Evolutionary conservation across 2,113 vertebrate genomes (phyloP).

Genomic region (Pachycephala philippinensis): DNA sequence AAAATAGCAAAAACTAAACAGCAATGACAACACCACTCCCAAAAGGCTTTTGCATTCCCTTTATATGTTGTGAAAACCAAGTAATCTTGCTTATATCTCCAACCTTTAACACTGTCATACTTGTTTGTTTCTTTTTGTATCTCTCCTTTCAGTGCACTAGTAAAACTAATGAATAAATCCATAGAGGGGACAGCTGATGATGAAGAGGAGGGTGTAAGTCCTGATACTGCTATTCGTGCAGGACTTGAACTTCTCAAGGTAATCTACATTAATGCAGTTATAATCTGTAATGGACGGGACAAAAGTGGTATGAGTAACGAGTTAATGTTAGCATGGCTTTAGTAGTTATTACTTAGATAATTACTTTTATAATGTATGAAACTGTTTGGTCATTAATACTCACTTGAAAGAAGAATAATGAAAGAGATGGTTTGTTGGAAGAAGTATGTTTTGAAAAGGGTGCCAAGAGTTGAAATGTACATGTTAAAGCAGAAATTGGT

Average conservation of each 20-base stretch:
- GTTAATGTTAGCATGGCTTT: not conserved
- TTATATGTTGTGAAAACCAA: not conserved
- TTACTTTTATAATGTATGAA: not conserved
- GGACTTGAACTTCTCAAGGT: slow-evolving; percentile 98
- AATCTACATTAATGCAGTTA: not conserved
- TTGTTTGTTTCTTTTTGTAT: not conserved
- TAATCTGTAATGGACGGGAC: not conserved
- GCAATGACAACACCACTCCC: fast-evolving
- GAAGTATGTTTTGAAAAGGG: not conserved
- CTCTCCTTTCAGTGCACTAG: slow-evolving; percentile 83
- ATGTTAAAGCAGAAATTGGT: not conserved
- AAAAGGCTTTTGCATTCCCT: not conserved
- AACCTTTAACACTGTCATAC: not conserved
- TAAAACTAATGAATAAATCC: slow-evolving; percentile 98
- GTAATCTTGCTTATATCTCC: not conserved
- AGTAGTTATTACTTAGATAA: not conserved
- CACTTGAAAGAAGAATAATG: not conserved
- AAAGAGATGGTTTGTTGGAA: not conserved
- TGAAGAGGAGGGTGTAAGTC: slow-evolving; percentile 97
- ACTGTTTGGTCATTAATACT: not conserved
- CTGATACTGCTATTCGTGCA: slow-evolving; percentile 95
- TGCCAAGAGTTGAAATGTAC: not conserved
- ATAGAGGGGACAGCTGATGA: slow-evolving; percentile 97
- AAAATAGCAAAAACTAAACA: not conserved
- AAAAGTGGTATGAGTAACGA: not conserved